Evolutionary conservation across 2,797 vertebrate species (phyloP).

Genomic region (Balearica regulorum): DNA sequence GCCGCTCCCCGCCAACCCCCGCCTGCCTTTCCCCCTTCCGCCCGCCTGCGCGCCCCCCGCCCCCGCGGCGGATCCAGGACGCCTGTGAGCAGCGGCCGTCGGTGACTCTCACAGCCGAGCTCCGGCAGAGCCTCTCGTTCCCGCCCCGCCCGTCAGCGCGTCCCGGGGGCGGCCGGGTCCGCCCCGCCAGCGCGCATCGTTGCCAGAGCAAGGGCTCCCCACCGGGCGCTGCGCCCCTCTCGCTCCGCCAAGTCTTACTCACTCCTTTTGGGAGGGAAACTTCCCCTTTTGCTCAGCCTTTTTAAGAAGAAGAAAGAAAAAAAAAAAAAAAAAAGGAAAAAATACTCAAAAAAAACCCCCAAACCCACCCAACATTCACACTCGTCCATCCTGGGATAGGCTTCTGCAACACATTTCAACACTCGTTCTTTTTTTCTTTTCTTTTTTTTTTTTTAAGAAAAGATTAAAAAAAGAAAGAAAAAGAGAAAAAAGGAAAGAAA

Average conservation of each 20-base stretch:
- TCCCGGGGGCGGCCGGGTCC: background rate
- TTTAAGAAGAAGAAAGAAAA: background rate
- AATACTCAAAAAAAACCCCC: too few species aligned
- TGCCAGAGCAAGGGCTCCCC: background rate
- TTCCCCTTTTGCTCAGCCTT: background rate
- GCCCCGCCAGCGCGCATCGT: background rate
- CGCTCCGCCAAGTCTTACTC: background rate
- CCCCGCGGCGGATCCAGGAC: background rate
- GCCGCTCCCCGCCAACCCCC: background rate
- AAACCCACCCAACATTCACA: background rate
- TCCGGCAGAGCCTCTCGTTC: too few species aligned
- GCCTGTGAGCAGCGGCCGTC: background rate
- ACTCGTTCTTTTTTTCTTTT: too few species aligned
- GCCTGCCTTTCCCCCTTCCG: too few species aligned
- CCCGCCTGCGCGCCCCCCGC: background rate
- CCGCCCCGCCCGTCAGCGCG: background rate
- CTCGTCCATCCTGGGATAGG: background rate
- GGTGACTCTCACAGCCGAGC: background rate
- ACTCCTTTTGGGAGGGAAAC: background rate
- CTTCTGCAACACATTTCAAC: background rate
- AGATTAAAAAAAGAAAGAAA: fast-evolving
- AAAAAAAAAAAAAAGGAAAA: too few species aligned
- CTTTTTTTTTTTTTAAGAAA: too few species aligned
- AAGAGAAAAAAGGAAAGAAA: background rate
- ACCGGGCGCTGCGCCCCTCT: background rate